These are phyloP conservation scores for Helicolenus hilgendorfi DNA, from an alignment of 2,797 vertebrate species.

Conservation along the genomic window DNA sequence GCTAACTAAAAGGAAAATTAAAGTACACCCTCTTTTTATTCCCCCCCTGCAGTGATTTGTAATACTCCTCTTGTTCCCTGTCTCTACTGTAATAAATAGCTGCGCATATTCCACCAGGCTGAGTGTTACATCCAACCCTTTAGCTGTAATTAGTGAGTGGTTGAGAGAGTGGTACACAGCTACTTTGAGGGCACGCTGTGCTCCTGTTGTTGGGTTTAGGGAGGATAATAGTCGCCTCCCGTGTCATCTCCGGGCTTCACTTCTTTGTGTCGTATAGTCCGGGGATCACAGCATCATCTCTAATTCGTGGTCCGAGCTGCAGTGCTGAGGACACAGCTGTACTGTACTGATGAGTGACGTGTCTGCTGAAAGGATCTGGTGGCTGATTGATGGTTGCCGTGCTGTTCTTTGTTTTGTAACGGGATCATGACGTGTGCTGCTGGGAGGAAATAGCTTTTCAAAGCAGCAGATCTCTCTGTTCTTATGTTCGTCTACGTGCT, in stretches of 20 bases:
- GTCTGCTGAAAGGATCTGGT: constrained; percentile 40
- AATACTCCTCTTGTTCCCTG: constrained; percentile 55
- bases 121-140: constrained; percentile 62
- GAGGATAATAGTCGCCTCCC: constrained; percentile 41
- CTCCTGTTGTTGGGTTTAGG: constrained; percentile 44
- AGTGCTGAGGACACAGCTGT: constrained; percentile 47
- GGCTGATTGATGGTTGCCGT: constrained; percentile 43
- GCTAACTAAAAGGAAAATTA: constrained; percentile 62
- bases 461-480: constrained; percentile 44
- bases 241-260: background rate
- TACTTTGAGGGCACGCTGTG: constrained; percentile 38
- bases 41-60: constrained; percentile 59
- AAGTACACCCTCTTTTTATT: constrained; percentile 59
- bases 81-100: constrained; percentile 78
- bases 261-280: constrained; percentile 4
- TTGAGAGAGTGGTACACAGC: constrained; percentile 49
- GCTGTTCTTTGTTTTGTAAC: constrained; percentile 55
- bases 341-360: constrained; percentile 39
- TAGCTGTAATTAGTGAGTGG: constrained; percentile 81
- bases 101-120: constrained; percentile 64
- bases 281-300: constrained; percentile 49
- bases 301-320: constrained; percentile 36
- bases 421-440: constrained; percentile 27
- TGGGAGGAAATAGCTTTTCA: constrained; percentile 45
- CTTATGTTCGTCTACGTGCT: background rate